Conservation (phyloP, 2,113 vertebrate species). For the Beaufortia kweichowensis region DNA sequence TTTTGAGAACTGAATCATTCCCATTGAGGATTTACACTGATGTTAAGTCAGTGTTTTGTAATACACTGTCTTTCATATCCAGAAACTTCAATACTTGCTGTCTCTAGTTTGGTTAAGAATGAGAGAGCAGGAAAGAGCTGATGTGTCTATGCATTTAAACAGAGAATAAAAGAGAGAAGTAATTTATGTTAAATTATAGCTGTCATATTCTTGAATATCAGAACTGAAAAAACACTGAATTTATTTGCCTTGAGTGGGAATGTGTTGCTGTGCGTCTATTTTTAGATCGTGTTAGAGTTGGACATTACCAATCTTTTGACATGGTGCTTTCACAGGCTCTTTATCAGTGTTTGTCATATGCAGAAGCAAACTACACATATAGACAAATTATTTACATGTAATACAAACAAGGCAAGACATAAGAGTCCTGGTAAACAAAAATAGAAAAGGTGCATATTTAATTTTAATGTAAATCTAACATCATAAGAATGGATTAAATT, state of each 20-base stretch:
- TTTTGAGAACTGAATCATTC: too few species aligned
- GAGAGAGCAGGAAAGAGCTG: neutral
- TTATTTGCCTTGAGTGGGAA: neutral
- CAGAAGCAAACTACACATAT: neutral
- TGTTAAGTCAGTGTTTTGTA: neutral
- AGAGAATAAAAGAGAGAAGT: neutral
- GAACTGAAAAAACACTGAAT: neutral
- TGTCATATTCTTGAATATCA: neutral
- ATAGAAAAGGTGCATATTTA: too few species aligned
- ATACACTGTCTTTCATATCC: neutral
- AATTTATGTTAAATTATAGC: too few species aligned
- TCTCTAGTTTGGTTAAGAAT: neutral
- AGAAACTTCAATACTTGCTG: neutral
- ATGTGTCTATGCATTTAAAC: neutral
- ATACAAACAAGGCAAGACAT: too few species aligned
- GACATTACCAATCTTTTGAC: neutral
- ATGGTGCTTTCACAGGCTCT: neutral
- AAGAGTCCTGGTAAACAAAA: constrained; percentile 13
- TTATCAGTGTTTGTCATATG: neutral
- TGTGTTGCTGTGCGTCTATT: constrained; percentile 21
- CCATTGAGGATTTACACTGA: too few species aligned
- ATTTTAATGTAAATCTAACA: too few species aligned
- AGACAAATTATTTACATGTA: neutral
- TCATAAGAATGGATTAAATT: too few species aligned
- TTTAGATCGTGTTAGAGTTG: constrained; percentile 54